Base-by-base conservation (phyloP, 1,140 invertebrate genomes). In the Drosophila biarmipes region DNA sequence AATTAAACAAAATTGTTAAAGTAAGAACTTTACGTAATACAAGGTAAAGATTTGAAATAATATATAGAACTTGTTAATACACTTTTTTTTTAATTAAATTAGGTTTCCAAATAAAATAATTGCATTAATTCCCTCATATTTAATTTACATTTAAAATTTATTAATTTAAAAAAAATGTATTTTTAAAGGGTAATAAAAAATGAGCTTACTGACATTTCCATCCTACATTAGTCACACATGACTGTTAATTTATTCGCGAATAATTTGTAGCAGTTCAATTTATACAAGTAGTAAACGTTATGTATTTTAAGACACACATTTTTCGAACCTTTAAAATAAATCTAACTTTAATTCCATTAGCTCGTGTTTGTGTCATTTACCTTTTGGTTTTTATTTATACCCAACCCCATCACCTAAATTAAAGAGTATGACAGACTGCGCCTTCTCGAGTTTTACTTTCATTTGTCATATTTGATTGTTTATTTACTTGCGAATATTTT, bases 401-500 rank as follows among this genome's bases (percentile, higher is more conserved):
- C 59, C 38, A 19, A 31, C 21, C 54, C 31, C 27, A 43, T 17
- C 35, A 12, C 6, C 6, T 24, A 19, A 29, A 61, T 61, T 55
- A 58, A 57, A 61, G 80, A 58, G 80, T 80, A 84, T 86, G 38
- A 49, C 19, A 43, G 21, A 24, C 12, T 37, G 53, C 56, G 76
- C 49, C 66, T 54, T 86, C 54, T 57, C 64, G 62, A 53, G 40
- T 69, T 80, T 80, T 55, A 59, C 55, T 81, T 86, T 77, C 59
- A 69, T 69, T 68, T 73, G 74, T 73, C 51, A 51, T 78, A 58
- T 73, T 63, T 63, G 79, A 77, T 75, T 80, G 84, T 85, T 85
- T 80, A 73, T 86, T 85, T 86, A 66, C 55, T 78, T 74, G 58
- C 35, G 71, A 69, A 42, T 71, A 53, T 56, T 57, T 75, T 64